phyloP scores from a whole-genome alignment of 1,140 invertebrate species.

The Onthophagus taurus region DNA sequence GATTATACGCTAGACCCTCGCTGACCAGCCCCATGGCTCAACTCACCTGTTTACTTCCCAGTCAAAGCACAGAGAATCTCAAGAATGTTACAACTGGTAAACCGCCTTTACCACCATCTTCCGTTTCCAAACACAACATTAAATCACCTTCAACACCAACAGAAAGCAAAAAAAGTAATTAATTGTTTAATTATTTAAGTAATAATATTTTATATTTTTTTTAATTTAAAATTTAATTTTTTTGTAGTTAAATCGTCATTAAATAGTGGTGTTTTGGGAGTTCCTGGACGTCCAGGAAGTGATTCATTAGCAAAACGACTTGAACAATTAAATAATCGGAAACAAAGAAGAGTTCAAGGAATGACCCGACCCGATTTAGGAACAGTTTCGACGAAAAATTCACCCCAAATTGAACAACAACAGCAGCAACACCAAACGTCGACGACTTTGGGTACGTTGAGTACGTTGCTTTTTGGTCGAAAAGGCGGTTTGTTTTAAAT shows the following conservation, averaged over 20 bases:
- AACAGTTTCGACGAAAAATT: constrained; percentile 39
- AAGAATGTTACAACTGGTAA: neutral
- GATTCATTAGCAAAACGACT: constrained; percentile 41
- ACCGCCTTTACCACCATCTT: constrained; percentile 2
- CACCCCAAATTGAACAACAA: constrained; percentile 24
- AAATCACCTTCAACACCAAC: constrained; percentile 4
- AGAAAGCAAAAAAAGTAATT: constrained; percentile 13
- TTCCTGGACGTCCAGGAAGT: constrained; percentile 45
- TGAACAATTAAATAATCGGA: constrained; percentile 39
- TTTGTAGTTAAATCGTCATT: neutral
- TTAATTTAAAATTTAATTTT: neutral
- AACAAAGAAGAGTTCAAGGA: constrained; percentile 37
- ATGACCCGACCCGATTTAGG: constrained; percentile 50
- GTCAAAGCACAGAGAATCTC: constrained; percentile 28
- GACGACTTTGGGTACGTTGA: constrained; percentile 65
- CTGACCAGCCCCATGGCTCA: constrained; percentile 64
- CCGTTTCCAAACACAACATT: neutral
- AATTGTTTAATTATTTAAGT: neutral
- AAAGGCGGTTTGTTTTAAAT: constrained; percentile 74
- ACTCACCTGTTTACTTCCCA: constrained; percentile 53
- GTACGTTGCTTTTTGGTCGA: constrained; percentile 68
- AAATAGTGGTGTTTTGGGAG: too few relatives aligned
- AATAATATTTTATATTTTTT: constrained; percentile 6
- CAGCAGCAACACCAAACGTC: constrained; percentile 43
- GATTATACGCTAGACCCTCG: constrained; percentile 44